These are phyloP conservation scores for Nomada ruficornis DNA, from an alignment of 2,888 invertebrate species.

Conservation along the genomic window DNA sequence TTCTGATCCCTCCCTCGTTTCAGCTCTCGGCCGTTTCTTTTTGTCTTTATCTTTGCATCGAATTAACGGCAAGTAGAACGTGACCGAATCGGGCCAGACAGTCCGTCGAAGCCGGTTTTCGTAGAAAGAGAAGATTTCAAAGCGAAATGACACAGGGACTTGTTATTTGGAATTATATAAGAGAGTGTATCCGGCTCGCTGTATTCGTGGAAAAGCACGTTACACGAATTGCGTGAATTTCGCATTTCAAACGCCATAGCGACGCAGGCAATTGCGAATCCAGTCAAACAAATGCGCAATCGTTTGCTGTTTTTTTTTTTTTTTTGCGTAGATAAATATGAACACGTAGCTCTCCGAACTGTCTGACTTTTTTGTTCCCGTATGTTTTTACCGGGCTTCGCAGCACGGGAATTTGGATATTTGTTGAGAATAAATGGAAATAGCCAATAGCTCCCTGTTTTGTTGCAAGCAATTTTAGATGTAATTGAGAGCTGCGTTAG, in stretches of 20 bases:
- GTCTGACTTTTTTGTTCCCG: neutral
- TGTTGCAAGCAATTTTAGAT: no score
- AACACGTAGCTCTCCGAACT: neutral
- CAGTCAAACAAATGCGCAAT: neutral
- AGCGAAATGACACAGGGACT: neutral
- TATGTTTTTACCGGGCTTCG: constrained; percentile 11
- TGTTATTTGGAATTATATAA: neutral
- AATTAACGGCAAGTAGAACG: constrained; percentile 64
- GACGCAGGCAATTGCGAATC: constrained; percentile 7
- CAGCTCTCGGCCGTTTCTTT: neutral
- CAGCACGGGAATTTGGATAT: constrained; percentile 4
- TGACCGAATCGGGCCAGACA: constrained; percentile 44
- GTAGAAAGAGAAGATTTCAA: constrained; percentile 18
- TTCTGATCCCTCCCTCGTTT: neutral
- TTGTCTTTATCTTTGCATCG: constrained; percentile 63
- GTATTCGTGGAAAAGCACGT: constrained; percentile 13
- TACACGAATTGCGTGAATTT: neutral
- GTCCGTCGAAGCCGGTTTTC: constrained; percentile 26
- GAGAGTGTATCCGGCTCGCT: no score
- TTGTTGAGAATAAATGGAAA: constrained; percentile 20
- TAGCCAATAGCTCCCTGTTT: constrained; percentile 1
- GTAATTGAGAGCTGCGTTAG: no score
- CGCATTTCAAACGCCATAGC: constrained; percentile 13
- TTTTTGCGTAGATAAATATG: constrained; percentile 12
- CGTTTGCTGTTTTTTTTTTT: neutral